Conservation (phyloP, 92 coral and sea anemone species). For the Meandrina meandrites region DNA sequence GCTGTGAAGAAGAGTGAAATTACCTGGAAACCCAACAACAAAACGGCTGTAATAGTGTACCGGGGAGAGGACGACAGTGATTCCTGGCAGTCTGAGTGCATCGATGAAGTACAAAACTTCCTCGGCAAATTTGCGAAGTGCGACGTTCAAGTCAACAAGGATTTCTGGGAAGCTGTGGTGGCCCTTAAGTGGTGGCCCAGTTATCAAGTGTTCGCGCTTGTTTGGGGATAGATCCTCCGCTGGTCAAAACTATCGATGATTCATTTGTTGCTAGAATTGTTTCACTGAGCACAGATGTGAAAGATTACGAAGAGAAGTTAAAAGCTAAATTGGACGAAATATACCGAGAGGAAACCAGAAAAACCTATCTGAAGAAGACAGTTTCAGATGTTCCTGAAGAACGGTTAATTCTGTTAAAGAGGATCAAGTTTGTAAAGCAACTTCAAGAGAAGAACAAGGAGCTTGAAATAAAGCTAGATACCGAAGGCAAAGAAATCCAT, state of each 20-base stretch:
- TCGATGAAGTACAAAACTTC: conserved; percentile 31
- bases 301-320: conserved; percentile 34
- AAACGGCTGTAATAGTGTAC: conserved; percentile 40
- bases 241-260: conserved; percentile 15
- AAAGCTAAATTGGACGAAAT: conserved; percentile 37
- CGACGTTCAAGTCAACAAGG: conserved; percentile 46
- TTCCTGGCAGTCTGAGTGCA: conserved; percentile 46
- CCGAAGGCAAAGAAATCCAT: conserved; percentile 52
- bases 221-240: conserved; percentile 49
- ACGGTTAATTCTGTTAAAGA: conserved; percentile 62
- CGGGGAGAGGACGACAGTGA: conserved; percentile 33
- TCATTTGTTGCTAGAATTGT: conserved; percentile 38
- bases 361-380: conserved; percentile 47
- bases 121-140: conserved; percentile 32
- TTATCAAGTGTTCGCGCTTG: conserved; percentile 45
- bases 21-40: conserved; percentile 39
- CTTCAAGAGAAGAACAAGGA: conserved; percentile 53
- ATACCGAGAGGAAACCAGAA: conserved; percentile 56
- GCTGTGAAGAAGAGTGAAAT: conserved; percentile 35
- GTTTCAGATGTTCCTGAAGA: conserved; percentile 54
- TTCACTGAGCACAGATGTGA: conserved; percentile 39
- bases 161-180: conserved; percentile 60
- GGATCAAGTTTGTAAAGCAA: conserved; percentile 60
- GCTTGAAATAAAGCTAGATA: conserved; percentile 55
- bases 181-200: too few species aligned